Conservation (phyloP, 2,888 invertebrate species). For the Itoplectis maculator region DNA sequence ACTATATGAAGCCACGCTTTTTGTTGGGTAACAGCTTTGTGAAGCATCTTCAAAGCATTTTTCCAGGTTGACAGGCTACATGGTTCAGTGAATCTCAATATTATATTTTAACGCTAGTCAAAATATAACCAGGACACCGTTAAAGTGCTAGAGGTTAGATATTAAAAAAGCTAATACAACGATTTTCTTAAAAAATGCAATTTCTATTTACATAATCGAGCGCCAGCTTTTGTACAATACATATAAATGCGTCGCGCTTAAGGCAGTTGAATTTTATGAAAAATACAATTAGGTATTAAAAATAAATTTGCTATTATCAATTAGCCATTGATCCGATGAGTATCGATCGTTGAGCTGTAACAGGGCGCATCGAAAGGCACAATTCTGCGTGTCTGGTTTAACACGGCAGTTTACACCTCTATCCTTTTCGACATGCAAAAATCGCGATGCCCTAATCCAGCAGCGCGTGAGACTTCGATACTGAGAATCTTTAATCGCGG, state of each 20-base stretch:
- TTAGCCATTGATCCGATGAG: background rate
- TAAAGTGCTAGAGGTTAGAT: too few relatives aligned
- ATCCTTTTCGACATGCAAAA: background rate
- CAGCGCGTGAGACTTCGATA: conserved; percentile 13
- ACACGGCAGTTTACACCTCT: conserved; percentile 13
- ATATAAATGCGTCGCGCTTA: conserved; percentile 47
- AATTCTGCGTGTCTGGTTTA: background rate
- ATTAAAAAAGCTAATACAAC: too few relatives aligned
- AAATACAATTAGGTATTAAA: conserved; percentile 68
- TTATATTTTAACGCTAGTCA: too few relatives aligned
- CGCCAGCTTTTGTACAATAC: conserved; percentile 57
- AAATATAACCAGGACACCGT: too few relatives aligned
- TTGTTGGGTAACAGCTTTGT: background rate
- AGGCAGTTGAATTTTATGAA: conserved; percentile 53
- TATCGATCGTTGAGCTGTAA: conserved; percentile 25
- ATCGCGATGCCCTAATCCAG: background rate
- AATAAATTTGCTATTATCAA: conserved; percentile 61
- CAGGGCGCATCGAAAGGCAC: conserved; percentile 5
- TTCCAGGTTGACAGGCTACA: too few relatives aligned
- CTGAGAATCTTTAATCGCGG: conserved; percentile 36
- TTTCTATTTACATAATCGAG: conserved; percentile 74
- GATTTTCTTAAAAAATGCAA: conserved; percentile 70
- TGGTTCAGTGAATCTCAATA: too few relatives aligned
- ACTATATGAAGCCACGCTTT: too few relatives aligned
- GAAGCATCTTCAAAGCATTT: too few relatives aligned